Evolutionary conservation across 2,888 invertebrate species (phyloP).

Genomic region (Drosophila silvestris): DNA sequence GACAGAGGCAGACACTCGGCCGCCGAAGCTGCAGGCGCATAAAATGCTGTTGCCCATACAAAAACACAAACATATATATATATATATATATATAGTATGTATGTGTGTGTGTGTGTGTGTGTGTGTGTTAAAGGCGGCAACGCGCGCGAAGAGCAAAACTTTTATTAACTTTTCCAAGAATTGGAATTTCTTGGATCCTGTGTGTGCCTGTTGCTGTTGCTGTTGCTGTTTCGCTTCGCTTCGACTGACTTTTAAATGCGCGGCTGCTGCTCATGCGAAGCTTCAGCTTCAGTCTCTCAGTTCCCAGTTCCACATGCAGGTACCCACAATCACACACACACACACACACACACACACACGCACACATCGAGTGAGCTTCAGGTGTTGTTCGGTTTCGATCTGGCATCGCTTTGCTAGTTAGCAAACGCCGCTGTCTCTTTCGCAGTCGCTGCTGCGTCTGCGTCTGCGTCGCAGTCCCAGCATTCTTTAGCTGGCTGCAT

Average conservation of each 20-base stretch:
- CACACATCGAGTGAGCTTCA: constrained; percentile 68
- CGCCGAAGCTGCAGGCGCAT: constrained; percentile 76
- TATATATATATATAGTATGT: constrained; percentile 15
- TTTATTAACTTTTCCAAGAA: constrained; percentile 81
- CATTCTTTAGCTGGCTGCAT: constrained; percentile 60
- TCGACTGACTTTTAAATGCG: constrained; percentile 79
- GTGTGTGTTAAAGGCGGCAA: constrained; percentile 69
- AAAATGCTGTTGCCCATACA: constrained; percentile 51
- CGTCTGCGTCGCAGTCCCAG: constrained; percentile 47
- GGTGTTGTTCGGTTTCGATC: constrained; percentile 70
- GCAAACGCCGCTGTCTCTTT: constrained; percentile 58
- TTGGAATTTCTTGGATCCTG: constrained; percentile 81
- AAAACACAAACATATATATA: constrained; percentile 21
- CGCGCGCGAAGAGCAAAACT: constrained; percentile 75
- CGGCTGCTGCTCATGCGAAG: constrained; percentile 57
- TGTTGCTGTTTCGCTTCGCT: constrained; percentile 71
- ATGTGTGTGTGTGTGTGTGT: constrained; percentile 8
- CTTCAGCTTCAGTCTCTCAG: constrained; percentile 23
- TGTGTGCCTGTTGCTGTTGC: constrained; percentile 69
- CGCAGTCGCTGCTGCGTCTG: constrained; percentile 11
- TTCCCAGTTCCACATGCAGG: constrained; percentile 34
- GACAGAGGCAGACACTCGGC: constrained; percentile 72
- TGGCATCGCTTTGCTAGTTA: constrained; percentile 70
- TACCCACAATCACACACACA: constrained; percentile 32
- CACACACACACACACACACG: constrained; percentile 5